Evolutionary conservation across 2,797 vertebrate genomes (phyloP).

Genomic region (Capromys pilorides): DNA sequence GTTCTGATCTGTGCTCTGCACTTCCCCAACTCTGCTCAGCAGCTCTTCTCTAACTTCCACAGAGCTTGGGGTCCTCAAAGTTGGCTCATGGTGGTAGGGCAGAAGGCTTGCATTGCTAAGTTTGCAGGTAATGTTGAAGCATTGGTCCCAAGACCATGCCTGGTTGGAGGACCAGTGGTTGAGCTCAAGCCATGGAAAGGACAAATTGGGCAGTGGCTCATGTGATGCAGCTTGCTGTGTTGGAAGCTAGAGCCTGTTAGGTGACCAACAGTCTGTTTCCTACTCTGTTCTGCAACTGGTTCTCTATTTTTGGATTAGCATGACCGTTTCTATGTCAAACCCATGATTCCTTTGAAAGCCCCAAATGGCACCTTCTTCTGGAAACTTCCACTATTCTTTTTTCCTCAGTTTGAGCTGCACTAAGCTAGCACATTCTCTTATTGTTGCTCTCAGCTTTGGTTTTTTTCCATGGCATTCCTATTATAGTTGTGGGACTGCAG

Average conservation of each 20-base stretch:
- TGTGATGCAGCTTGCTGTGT: rapidly evolving
- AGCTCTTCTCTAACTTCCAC: neutral
- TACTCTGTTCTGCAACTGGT: too few relatives aligned
- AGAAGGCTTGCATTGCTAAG: neutral
- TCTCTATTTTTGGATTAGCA: neutral
- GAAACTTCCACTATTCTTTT: neutral
- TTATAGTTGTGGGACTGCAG: neutral
- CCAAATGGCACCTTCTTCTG: neutral
- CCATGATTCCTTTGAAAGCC: neutral
- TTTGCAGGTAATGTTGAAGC: neutral
- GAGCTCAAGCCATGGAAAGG: neutral
- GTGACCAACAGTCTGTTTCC: neutral
- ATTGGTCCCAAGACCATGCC: too few relatives aligned
- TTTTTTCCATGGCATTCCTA: neutral
- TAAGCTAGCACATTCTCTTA: neutral
- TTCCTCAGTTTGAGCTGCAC: neutral
- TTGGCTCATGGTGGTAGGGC: neutral
- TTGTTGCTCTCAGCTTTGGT: neutral
- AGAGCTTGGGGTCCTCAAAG: rapidly evolving
- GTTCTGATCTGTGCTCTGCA: rapidly evolving
- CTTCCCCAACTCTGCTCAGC: neutral
- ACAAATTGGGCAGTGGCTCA: too few relatives aligned
- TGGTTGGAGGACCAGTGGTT: neutral
- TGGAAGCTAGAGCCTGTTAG: neutral
- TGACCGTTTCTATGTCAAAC: neutral